Evolutionary conservation across 2,888 invertebrate genomes (phyloP).

Genomic region (Drosophila emarginata): DNA sequence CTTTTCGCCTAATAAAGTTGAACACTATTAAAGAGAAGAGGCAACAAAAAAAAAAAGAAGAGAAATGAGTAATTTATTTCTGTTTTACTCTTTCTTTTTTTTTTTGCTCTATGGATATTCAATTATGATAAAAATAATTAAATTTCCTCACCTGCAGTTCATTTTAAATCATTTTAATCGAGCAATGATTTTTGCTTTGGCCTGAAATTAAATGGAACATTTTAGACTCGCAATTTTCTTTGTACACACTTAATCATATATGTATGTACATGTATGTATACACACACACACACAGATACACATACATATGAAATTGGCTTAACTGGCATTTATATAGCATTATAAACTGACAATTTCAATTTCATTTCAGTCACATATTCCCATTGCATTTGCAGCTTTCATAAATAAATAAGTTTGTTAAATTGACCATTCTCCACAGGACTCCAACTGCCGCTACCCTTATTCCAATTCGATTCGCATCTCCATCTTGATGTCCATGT

Average conservation of each 20-base stretch:
- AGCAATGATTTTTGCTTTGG: background rate
- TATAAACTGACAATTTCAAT: conserved; percentile 44
- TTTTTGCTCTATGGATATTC: background rate
- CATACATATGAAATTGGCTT: conserved; percentile 56
- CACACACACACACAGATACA: conserved; percentile 46
- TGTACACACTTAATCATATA: conserved; percentile 8
- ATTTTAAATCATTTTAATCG: background rate
- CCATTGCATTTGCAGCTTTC: conserved; percentile 64
- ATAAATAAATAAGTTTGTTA: conserved; percentile 73
- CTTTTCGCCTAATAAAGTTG: background rate
- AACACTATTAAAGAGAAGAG: background rate
- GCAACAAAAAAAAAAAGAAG: background rate
- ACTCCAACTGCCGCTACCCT: background rate
- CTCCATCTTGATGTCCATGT: background rate
- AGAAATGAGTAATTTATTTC: background rate
- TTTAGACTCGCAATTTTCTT: background rate
- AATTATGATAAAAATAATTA: conserved; percentile 9
- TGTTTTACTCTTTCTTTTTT: background rate
- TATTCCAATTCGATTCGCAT: conserved; percentile 9
- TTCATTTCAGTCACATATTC: conserved; percentile 56
- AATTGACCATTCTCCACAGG: conserved; percentile 57
- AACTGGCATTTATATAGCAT: conserved; percentile 24
- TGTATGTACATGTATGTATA: too few relatives aligned
- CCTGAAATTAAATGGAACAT: background rate
- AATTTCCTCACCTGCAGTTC: background rate